These are phyloP conservation scores for Etheostoma cragini DNA, from an alignment of 2,113 vertebrate genomes.

Conservation along the genomic window DNA sequence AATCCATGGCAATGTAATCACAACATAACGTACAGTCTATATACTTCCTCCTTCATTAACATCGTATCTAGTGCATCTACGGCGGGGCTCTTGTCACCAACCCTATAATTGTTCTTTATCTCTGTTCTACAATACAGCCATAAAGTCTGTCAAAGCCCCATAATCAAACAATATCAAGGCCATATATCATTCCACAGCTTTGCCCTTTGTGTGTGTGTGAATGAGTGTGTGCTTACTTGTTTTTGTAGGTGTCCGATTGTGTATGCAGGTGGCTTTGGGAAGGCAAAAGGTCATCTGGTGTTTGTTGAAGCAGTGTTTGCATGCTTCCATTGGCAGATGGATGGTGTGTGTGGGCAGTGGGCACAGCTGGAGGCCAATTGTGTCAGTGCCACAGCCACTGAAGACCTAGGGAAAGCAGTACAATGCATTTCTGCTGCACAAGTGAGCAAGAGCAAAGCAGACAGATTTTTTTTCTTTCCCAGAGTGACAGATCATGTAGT, in stretches of 20 bases:
- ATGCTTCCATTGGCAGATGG: constrained; percentile 56
- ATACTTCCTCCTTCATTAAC: background rate
- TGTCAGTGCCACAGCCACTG: constrained; percentile 30
- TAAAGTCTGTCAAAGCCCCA: constrained; percentile 49
- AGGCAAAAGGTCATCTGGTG: constrained; percentile 62
- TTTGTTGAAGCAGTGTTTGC: constrained; percentile 63
- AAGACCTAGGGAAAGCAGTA: background rate
- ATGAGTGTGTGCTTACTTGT: constrained; percentile 36
- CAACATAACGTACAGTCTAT: background rate
- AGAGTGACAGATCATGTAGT: constrained; percentile 4
- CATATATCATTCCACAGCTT: constrained; percentile 36
- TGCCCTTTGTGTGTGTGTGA: constrained; percentile 32
- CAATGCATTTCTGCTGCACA: constrained; percentile 8
- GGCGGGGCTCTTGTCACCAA: constrained; percentile 7
- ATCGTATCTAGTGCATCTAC: background rate
- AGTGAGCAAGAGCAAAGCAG: background rate
- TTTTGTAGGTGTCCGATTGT: constrained; percentile 54
- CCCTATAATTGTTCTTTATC: background rate
- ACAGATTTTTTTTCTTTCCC: constrained; percentile 1
- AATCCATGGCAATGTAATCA: background rate
- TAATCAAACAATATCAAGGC: constrained; percentile 36
- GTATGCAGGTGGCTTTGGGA: constrained; percentile 58
- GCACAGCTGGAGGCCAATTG: constrained; percentile 66
- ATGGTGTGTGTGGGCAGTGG: constrained; percentile 52
- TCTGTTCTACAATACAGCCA: constrained; percentile 28